Conservation (phyloP, 1,140 invertebrate species). For the Leptinotarsa defecta region DNA sequence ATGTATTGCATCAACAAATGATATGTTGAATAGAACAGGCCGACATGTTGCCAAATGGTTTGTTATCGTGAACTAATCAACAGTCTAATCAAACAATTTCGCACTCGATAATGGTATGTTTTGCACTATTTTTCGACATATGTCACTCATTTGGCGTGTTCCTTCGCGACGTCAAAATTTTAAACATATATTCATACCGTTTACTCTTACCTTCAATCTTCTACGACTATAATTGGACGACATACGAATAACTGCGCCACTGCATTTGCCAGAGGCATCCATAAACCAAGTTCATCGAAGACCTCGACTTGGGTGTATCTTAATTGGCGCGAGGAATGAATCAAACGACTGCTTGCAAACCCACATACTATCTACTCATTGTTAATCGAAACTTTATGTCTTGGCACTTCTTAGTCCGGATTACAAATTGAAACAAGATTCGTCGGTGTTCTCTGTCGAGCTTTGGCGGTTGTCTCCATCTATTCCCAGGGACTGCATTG, state of each 20-base stretch:
- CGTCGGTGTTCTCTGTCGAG: background rate
- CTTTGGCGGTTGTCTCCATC: background rate
- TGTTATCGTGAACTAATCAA: too few relatives aligned
- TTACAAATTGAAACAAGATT: conserved; percentile 26
- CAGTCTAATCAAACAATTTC: too few relatives aligned
- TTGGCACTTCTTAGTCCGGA: conserved; percentile 17
- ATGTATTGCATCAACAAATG: too few relatives aligned
- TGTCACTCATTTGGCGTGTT: too few relatives aligned
- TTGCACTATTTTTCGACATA: too few relatives aligned
- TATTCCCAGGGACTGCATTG: background rate
- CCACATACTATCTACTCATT: conserved; percentile 24
- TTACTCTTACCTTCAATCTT: too few relatives aligned
- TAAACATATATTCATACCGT: too few relatives aligned
- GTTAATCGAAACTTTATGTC: conserved; percentile 23
- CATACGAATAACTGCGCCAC: background rate
- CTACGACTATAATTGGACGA: background rate
- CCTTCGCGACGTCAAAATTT: too few relatives aligned
- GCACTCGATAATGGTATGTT: too few relatives aligned
- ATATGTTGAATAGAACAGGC: too few relatives aligned
- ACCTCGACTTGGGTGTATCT: conserved; percentile 20
- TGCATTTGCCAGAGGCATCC: background rate
- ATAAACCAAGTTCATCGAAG: conserved; percentile 20
- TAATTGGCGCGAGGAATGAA: conserved; percentile 20
- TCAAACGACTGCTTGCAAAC: conserved; percentile 15
- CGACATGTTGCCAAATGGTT: too few relatives aligned